phyloP scores from a whole-genome alignment of 2,797 vertebrate genomes.

The Cuniculus paca region DNA sequence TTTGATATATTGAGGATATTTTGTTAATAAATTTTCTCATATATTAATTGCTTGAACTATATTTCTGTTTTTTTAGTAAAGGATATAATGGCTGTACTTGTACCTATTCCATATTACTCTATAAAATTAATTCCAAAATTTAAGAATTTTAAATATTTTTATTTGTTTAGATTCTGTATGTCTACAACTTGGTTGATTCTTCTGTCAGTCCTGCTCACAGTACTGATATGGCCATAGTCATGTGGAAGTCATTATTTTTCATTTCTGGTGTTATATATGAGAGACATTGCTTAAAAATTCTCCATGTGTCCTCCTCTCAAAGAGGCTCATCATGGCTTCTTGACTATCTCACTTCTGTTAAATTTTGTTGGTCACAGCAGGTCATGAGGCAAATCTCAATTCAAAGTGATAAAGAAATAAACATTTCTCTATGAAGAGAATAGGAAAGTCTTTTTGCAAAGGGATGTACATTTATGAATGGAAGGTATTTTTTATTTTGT shows the following conservation, averaged over 20 bases:
- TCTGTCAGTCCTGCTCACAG: neutral
- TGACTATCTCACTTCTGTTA: neutral
- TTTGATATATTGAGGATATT: neutral
- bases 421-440: neutral
- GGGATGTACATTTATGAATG: accelerated
- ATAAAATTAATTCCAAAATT: neutral
- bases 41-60: neutral
- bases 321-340: neutral
- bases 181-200: neutral
- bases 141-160: neutral
- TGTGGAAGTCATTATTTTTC: neutral
- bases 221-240: neutral
- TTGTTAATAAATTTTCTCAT: neutral
- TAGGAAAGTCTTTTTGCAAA: neutral
- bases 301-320: neutral
- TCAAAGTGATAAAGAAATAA: neutral
- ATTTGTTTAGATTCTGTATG: neutral
- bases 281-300: neutral
- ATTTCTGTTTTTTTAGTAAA: neutral
- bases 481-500: neutral
- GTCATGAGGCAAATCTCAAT: neutral
- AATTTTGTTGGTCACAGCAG: neutral
- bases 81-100: neutral
- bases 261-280: neutral
- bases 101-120: neutral